Conservation (phyloP, 1,140 invertebrate species). For the Zeugodacus cucurbitae region DNA sequence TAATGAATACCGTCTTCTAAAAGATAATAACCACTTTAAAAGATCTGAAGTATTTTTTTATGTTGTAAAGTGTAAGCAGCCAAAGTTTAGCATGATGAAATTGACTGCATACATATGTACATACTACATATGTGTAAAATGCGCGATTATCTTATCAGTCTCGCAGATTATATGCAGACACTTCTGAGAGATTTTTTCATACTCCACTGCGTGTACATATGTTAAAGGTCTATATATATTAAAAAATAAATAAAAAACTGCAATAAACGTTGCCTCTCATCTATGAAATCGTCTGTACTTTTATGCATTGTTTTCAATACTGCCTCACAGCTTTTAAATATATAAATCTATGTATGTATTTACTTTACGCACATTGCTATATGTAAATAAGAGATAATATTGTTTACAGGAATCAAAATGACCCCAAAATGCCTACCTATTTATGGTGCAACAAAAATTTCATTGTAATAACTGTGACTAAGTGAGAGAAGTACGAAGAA, state of each 20-base stretch:
- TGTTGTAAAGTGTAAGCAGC: too few species aligned
- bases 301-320: background rate
- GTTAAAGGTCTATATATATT: background rate
- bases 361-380: background rate
- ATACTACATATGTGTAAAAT: too few species aligned
- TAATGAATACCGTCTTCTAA: too few species aligned
- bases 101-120: background rate
- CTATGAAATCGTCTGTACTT: background rate
- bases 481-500: background rate
- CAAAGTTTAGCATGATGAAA: background rate
- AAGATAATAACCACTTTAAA: too few species aligned
- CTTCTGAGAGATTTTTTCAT: background rate
- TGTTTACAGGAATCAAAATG: slow-evolving; percentile 38
- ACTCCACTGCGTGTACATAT: background rate
- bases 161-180: background rate
- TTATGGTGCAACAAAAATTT: background rate
- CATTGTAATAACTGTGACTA: background rate
- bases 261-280: too few species aligned
- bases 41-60: too few species aligned
- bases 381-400: background rate
- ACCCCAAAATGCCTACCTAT: background rate
- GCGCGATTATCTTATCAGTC: background rate
- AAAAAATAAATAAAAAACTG: too few species aligned
- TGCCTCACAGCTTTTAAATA: background rate
- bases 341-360: too few species aligned